Evolutionary conservation across 2,797 vertebrate genomes (phyloP).

Genomic region (Dermochelys coriacea): DNA sequence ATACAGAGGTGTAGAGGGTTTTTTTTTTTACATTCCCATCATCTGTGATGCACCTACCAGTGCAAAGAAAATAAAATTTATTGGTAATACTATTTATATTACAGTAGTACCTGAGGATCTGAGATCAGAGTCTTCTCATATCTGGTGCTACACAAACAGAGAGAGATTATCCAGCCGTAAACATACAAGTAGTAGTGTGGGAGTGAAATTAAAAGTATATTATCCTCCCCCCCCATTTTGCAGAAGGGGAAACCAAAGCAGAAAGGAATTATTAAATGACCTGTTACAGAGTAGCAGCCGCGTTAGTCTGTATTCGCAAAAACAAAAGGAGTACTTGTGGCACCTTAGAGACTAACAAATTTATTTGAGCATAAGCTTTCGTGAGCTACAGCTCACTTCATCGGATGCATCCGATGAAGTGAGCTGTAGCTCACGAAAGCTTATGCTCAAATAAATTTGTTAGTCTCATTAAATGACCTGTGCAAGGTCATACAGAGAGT

Average conservation of each 20-base stretch:
- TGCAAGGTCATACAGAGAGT: neutral
- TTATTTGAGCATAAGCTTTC: no score
- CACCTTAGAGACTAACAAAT: no score
- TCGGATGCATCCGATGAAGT: no score
- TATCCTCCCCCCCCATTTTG: neutral
- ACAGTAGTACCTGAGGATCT: neutral
- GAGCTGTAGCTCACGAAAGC: no score
- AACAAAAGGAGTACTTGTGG: no score
- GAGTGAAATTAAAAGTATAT: neutral
- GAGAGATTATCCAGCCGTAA: neutral
- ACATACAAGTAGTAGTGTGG: neutral
- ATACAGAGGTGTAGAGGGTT: neutral
- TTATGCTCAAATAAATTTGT: no score
- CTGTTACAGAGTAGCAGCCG: no score
- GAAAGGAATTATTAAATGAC: neutral
- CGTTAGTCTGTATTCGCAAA: no score
- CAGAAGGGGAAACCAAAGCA: neutral
- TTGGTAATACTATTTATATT: constrained; percentile 26
- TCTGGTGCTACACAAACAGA: neutral
- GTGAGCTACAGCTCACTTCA: no score
- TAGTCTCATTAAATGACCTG: neutral
- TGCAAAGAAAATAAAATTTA: constrained; percentile 25
- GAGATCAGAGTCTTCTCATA: neutral
- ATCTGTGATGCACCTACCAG: neutral
- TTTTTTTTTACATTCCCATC: neutral